Base-by-base conservation (phyloP, 2,113 vertebrate species). In the Gopherus flavomarginatus region DNA sequence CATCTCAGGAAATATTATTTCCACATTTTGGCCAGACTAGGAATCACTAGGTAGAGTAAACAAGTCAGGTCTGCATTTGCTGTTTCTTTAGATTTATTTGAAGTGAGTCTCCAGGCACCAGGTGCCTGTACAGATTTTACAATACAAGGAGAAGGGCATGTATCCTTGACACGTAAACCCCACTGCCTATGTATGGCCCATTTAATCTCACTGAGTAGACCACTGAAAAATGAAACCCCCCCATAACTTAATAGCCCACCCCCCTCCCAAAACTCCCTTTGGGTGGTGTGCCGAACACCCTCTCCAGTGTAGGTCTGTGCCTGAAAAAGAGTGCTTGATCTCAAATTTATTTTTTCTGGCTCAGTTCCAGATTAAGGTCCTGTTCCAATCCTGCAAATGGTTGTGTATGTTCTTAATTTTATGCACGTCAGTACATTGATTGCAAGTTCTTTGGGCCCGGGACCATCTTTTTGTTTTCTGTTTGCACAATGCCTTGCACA, bases 1-100 rank as follows among this genome's bases (percentile, higher is more conserved):
- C 94, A 96, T 96, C 96, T 93, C 95, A 95, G 94, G 93, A 97
- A 97, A 96, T 83, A 97, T 97, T 96, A 97, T 96, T 97, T 97
- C 93, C 93, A 96, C 96, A 62, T 95, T 96, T 96, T 87, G 95
- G 93, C 91, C 96, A 97, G 93, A 35, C 89, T 94, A 94, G 93
- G 96, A 97, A 82, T 93, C 90, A 93, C 93, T 83, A 95, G 95
- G 95, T 72, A 72, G 62, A 17, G 62, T 96, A 94, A 97, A 96
- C 93, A 97, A 97, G 96, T 93, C 95, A 96, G 95, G 92, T 87
- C 87, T 97, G 94, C 92, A 92, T 93, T 96, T 96, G 86, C 92
- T 38, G 38, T 72, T 38, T 79, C 90, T 86, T 91, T 96, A 87
- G 86, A 90, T 94, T 96, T 96, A 95, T 97, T 97, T 96, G 90